Conservation (phyloP, 1,140 invertebrate genomes). For the Liolophura sinensis region DNA sequence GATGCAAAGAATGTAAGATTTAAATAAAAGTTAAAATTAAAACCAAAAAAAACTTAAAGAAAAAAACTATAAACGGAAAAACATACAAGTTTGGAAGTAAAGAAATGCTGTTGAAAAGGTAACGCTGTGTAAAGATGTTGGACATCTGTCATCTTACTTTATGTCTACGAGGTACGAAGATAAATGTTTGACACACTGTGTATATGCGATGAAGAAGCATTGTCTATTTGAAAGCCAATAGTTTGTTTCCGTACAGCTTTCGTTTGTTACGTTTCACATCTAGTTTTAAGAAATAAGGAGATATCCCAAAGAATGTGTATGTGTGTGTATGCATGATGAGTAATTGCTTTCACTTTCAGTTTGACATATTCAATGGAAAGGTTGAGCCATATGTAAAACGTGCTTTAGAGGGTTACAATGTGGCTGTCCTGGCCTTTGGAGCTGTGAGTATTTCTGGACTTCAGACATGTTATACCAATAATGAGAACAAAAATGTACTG, state of each 20-base stretch:
- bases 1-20: constrained; percentile 45
- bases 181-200: no score
- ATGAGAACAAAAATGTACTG: neutral
- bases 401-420: constrained; percentile 49
- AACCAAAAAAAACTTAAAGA: neutral
- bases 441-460: constrained; percentile 36
- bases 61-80: no score
- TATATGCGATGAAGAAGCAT: no score
- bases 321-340: neutral
- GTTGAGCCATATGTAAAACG: constrained; percentile 42
- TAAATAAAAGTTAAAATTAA: neutral
- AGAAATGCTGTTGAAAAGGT: no score
- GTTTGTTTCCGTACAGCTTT: neutral
- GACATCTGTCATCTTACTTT: no score
- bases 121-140: no score
- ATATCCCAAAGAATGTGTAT: no score
- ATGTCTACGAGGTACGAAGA: no score
- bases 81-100: neutral
- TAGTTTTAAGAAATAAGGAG: neutral
- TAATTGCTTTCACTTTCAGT: constrained; percentile 26
- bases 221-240: no score
- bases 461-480: neutral
- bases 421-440: constrained; percentile 44
- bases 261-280: neutral
- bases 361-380: constrained; percentile 42